Evolutionary conservation across 2,113 vertebrate genomes (phyloP).

Genomic region (human): GRCh38 chr1:19616501-19617000

Average conservation of each 20-base stretch:
- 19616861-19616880: background rate
- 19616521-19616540: background rate
- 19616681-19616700: background rate
- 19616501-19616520: background rate
- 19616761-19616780: background rate
- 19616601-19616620: background rate
- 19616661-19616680: background rate
- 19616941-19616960: background rate
- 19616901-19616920: background rate
- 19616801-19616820: background rate
- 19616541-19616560: constrained; percentile 1
- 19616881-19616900: background rate
- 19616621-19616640: background rate
- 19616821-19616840: background rate
- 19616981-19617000: background rate
- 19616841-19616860: background rate
- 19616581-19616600: background rate
- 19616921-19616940: background rate
- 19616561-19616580: constrained; percentile 14
- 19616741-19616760: background rate
- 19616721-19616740: background rate
- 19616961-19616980: background rate
- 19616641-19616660: background rate
- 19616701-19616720: background rate
- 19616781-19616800: too few species aligned